phyloP scores from a whole-genome alignment of 2,113 vertebrate genomes.

The Megaptera novaeangliae region DNA sequence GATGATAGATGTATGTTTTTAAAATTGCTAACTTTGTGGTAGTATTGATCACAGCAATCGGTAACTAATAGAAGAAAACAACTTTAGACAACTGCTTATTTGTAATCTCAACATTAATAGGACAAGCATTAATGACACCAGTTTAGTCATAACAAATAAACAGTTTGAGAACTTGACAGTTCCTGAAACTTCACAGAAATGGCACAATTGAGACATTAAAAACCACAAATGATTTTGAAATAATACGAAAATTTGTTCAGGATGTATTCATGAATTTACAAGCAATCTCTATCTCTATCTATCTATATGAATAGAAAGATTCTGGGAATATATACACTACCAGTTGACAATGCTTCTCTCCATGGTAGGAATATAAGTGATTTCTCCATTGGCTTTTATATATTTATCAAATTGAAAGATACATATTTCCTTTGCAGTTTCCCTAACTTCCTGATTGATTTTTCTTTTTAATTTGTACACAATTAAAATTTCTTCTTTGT shows the following conservation, averaged over 20 bases:
- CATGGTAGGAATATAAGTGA: background rate
- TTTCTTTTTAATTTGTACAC: background rate
- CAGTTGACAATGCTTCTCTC: background rate
- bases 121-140: background rate
- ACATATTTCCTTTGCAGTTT: background rate
- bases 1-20: background rate
- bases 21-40: background rate
- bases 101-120: background rate
- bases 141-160: background rate
- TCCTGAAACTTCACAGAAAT: background rate
- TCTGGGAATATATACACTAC: background rate
- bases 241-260: background rate
- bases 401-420: background rate
- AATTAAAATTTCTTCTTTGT: background rate
- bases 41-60: background rate
- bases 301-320: background rate
- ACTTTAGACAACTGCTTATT: background rate
- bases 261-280: background rate
- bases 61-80: background rate
- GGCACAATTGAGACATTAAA: background rate
- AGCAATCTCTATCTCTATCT: background rate
- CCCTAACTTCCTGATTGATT: background rate
- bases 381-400: background rate
- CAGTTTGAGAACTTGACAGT: background rate
- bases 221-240: background rate